phyloP scores from a whole-genome alignment of 2,113 vertebrate genomes.

The Tympanuchus pallidicinctus region DNA sequence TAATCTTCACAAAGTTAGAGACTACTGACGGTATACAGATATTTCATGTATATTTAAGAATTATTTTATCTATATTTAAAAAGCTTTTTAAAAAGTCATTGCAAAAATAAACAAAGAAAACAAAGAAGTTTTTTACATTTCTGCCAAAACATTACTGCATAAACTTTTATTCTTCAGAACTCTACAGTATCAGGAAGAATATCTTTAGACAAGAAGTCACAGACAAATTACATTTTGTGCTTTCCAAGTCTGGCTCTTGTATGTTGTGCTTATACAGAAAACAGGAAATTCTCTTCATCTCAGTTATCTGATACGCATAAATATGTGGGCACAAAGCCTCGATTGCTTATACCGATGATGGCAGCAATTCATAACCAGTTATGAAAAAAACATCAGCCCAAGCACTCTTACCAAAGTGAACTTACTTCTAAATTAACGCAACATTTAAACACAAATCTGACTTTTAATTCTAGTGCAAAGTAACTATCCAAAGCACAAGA shows the following conservation, averaged over 20 bases:
- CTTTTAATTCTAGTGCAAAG: background rate
- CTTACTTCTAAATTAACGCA: too few relatives aligned
- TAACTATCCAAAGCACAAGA: background rate
- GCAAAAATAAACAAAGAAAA: background rate
- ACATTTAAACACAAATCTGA: too few relatives aligned
- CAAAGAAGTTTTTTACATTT: background rate
- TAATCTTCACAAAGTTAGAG: background rate
- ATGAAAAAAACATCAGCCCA: background rate
- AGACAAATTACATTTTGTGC: slow-evolving; percentile 17
- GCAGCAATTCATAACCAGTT: slow-evolving; percentile 10
- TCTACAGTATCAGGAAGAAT: background rate
- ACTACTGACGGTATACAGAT: background rate
- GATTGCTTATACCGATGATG: background rate
- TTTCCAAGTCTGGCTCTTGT: slow-evolving; percentile 39
- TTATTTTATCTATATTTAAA: background rate
- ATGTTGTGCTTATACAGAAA: slow-evolving; percentile 37
- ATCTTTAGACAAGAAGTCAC: slow-evolving; percentile 24
- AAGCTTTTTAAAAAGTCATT: background rate
- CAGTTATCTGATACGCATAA: slow-evolving; percentile 23
- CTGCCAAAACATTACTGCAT: background rate
- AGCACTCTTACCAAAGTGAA: background rate
- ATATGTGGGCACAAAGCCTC: slow-evolving; percentile 37
- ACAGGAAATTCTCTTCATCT: slow-evolving; percentile 58
- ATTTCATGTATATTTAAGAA: background rate
- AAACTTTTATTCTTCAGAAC: background rate